Evolutionary conservation across 2,113 vertebrate species (phyloP), one percentile per base, ranked within the genome.

Genomic region (Pyxicephalus adspersus): DNA sequence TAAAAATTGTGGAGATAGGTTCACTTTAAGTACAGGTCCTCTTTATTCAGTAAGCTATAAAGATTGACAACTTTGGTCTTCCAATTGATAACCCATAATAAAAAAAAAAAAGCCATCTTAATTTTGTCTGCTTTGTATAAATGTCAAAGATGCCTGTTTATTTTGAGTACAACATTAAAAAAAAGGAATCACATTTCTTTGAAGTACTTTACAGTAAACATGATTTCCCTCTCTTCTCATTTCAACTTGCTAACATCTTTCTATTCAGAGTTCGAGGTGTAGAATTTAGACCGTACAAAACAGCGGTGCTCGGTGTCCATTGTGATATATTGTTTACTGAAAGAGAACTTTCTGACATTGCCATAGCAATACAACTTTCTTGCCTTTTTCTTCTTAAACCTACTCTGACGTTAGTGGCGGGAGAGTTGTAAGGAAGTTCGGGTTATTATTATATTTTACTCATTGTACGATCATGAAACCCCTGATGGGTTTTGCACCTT

Each of bases 291-390:
- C 11, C 16, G 15, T 7, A 54, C 19, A 3, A 17, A 8, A 25
- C 38, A 51, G 38, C 38, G 13, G 22, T 19, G 4, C 13, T 16
- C 52, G 23, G n/a, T 50, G 25, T 70, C 23, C 23, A 9, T 22
- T 6, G 0, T 25, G 18, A 52, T 19, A 25, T 45, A 54, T 6
- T 45, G 18, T 38, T 38, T 5, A 38, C 38, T 38, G 11, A 9
- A 38, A 9, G 38, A 9, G 38, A 9, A 38, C 38, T 38, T 38
- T 54, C 16, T 70, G 22, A 70, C 50, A 22, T 68, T 70, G 45
- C 52, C 67, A 70, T 70, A 52, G 67, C 50, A 50, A 52, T 70
- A 6, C 19, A 52, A 70, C 67, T 52, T 23, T 45, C 38, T 17
- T 4, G 18, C 38, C 38, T 8, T 50, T 25, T 68, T 68, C 25